Base-by-base conservation (phyloP, 2,797 vertebrate species). In the Leptatherina wallacei region DNA sequence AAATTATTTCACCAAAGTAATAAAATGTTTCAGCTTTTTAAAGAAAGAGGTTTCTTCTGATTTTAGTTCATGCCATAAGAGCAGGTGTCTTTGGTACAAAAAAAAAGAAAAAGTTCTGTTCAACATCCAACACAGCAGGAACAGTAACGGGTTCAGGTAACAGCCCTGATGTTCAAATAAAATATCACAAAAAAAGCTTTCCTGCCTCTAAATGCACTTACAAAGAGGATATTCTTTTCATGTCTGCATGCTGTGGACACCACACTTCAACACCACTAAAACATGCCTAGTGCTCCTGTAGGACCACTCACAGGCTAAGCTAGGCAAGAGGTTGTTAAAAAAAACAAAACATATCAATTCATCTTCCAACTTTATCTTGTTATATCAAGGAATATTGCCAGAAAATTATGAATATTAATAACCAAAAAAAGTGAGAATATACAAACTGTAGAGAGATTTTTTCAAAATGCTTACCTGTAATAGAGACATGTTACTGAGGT, bases 401-500 rank as follows among this genome's bases (percentile, higher is more conserved):
- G 6, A 22, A 42, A 42, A 16, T 16, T 16, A 42, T 42, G 4
- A 18, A 47, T 47, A 47, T n/a, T 4, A n/a, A n/a, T 20, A 12
- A 40, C 22, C 2, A 36, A 14, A 47, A 47, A 22, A 54, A 3
- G 6, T 18, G 3, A 44, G 22, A 61, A 13, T 4, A 22, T 13
- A 5, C 10, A 30, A 49, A 55, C 30, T 42, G n/a, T 14, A 20
- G n/a, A 13, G 20, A 13, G 20, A n/a, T 27, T 33, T 1, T 1
- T 11, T 14, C 58, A 5, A 8, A 29, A 11, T 20, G 68, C 94
- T 60, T 96, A 99, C 98, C 97, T 99, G 97, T 81, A 98, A 95
- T 72, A 98, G 94, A 58, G 97, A 98, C 93, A 99, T 83, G 86
- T 99, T 99, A 88, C 91, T 94, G 69, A 99, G 96, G 92, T 95